These are phyloP conservation scores for Callipepla squamata DNA, from an alignment of 2,113 vertebrate genomes.

Conservation along the genomic window DNA sequence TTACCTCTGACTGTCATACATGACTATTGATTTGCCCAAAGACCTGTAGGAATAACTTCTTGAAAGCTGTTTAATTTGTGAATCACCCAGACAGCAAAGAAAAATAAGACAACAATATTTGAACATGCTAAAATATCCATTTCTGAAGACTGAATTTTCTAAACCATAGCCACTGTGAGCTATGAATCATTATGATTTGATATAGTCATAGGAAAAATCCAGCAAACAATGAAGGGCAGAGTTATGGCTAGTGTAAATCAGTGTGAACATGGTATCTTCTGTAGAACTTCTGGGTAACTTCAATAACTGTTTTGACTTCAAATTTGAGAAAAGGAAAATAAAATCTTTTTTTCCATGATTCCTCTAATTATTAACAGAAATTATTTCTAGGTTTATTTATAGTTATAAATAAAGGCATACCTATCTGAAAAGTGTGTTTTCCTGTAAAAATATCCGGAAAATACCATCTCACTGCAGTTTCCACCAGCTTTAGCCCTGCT, in stretches of 20 bases:
- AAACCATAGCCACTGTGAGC: not conserved
- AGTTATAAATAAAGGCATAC: not conserved
- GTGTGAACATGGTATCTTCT: not conserved
- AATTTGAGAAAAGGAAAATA: not conserved
- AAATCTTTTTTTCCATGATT: not conserved
- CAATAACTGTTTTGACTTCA: not conserved
- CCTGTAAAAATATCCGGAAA: not conserved
- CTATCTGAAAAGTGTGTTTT: not conserved
- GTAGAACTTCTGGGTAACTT: not conserved
- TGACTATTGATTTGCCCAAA: not conserved
- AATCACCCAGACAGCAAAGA: not conserved
- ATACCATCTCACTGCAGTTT: not conserved
- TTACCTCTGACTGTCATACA: not conserved
- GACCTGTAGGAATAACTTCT: not conserved
- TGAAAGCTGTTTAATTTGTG: not conserved
- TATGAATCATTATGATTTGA: rapidly evolving
- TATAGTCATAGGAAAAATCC: not conserved
- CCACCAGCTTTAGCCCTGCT: not conserved
- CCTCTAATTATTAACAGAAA: not conserved
- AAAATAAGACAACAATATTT: not conserved
- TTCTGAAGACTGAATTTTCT: not conserved
- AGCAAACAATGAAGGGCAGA: not conserved
- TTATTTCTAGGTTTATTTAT: not conserved
- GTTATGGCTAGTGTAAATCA: not conserved
- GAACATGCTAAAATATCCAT: not conserved